These are phyloP conservation scores for Sorex maritimensis DNA, from an alignment of 2,797 vertebrate species.

Conservation along the genomic window DNA sequence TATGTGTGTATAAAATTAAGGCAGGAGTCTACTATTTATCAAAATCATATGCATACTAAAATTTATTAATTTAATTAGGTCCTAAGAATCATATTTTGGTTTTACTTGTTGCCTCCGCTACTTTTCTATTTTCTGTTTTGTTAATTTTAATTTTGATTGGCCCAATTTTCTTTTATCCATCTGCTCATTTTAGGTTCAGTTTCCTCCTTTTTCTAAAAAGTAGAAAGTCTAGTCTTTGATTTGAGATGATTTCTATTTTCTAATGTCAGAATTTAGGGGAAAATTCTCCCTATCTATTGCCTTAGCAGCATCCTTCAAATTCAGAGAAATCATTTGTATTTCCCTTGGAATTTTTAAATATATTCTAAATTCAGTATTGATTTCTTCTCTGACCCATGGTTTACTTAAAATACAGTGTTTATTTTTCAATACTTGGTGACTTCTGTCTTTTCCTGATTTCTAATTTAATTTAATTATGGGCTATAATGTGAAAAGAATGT, in stretches of 20 bases:
- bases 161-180: slow-evolving; percentile 13
- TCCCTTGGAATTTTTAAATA: slow-evolving; percentile 12
- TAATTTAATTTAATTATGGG: neutral
- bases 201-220: neutral
- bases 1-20: neutral
- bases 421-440: slow-evolving; percentile 27
- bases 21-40: neutral
- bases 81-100: neutral
- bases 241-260: slow-evolving; percentile 22
- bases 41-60: neutral
- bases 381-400: slow-evolving; percentile 12
- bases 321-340: slow-evolving; percentile 28
- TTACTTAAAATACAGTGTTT: neutral
- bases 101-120: slow-evolving; percentile 37
- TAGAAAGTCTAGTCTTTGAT: neutral
- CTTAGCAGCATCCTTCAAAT: neutral
- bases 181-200: neutral
- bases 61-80: neutral
- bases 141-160: neutral
- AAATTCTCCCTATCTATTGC: neutral
- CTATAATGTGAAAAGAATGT: neutral
- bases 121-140: slow-evolving; percentile 17
- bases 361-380: slow-evolving; percentile 30
- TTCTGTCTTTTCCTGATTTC: slow-evolving; percentile 8
- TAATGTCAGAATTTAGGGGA: slow-evolving; percentile 16